Evolutionary conservation across 2,113 vertebrate genomes (phyloP).

Genomic region (Anarrhichthys ocellatus): DNA sequence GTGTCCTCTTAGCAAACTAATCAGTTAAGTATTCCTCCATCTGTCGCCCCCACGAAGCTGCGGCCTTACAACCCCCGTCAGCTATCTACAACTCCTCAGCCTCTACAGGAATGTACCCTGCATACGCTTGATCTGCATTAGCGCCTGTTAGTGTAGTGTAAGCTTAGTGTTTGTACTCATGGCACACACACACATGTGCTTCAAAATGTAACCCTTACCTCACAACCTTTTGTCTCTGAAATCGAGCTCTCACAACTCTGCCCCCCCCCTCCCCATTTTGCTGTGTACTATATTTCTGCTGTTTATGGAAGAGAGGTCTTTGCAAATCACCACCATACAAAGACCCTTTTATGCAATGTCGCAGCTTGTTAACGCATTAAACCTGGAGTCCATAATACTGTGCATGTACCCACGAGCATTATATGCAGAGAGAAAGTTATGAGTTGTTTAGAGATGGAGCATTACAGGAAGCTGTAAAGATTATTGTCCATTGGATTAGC

Average conservation of each 20-base stretch:
- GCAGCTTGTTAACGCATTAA: background rate
- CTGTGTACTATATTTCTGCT: background rate
- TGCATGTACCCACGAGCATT: background rate
- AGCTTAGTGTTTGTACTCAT: background rate
- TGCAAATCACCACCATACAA: constrained; percentile 5
- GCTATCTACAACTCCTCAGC: constrained; percentile 45
- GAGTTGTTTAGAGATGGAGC: background rate
- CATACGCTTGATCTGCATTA: constrained; percentile 34
- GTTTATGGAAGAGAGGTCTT: background rate
- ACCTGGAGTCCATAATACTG: background rate
- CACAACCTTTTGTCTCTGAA: constrained; percentile 1
- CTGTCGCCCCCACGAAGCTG: constrained; percentile 57
- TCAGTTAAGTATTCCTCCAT: constrained; percentile 73
- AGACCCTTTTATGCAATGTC: background rate
- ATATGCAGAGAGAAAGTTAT: background rate
- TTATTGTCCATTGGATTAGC: background rate
- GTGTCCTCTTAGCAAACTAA: constrained; percentile 63
- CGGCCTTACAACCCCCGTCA: constrained; percentile 42
- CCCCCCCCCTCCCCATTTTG: background rate
- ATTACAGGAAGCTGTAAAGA: background rate
- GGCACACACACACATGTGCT: background rate
- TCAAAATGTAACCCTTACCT: background rate
- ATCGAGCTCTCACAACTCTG: background rate
- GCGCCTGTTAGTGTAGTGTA: constrained; percentile 1
- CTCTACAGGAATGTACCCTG: constrained; percentile 23